phyloP scores from a whole-genome alignment of 2,888 invertebrate genomes.

The Lobophora halterata region DNA sequence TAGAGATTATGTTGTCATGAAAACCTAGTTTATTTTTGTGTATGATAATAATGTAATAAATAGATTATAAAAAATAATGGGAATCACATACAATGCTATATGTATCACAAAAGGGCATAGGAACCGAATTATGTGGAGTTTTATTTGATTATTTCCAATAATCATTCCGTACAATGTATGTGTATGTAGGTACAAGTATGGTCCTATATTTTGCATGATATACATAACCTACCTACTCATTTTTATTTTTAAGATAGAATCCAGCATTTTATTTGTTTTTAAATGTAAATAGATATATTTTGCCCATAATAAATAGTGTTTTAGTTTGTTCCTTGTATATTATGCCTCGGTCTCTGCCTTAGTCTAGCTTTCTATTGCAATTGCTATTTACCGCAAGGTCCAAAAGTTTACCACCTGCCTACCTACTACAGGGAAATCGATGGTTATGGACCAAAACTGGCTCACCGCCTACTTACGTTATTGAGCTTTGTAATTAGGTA shows the following conservation, averaged over 20 bases:
- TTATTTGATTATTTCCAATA: conserved; percentile 32
- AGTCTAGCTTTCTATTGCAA: no score
- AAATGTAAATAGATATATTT: conserved; percentile 80
- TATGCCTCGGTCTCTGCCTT: no score
- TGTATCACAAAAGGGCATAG: conserved; percentile 21
- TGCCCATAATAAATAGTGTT: conserved; percentile 67
- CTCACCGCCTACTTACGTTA: no score
- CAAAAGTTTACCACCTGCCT: no score
- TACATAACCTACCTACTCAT: conserved; percentile 65
- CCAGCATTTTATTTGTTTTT: conserved; percentile 73
- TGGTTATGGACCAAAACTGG: no score
- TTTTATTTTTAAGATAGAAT: conserved; percentile 65
- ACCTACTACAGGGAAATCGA: no score
- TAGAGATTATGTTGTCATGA: conserved; percentile 23
- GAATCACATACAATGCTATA: conserved; percentile 21
- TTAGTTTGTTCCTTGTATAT: conserved; percentile 27
- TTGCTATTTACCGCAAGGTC: no score
- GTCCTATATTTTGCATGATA: conserved; percentile 51
- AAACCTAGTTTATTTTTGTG: conserved; percentile 24
- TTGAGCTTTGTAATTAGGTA: no score
- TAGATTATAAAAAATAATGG: conserved; percentile 15
- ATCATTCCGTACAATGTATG: conserved; percentile 56
- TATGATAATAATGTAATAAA: conserved; percentile 21
- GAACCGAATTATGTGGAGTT: conserved; percentile 20
- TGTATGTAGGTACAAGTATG: conserved; percentile 47